Evolutionary conservation across 2,113 vertebrate genomes (phyloP), one percentile per base, ranked within the genome.

Genomic region (Chionomys nivalis): DNA sequence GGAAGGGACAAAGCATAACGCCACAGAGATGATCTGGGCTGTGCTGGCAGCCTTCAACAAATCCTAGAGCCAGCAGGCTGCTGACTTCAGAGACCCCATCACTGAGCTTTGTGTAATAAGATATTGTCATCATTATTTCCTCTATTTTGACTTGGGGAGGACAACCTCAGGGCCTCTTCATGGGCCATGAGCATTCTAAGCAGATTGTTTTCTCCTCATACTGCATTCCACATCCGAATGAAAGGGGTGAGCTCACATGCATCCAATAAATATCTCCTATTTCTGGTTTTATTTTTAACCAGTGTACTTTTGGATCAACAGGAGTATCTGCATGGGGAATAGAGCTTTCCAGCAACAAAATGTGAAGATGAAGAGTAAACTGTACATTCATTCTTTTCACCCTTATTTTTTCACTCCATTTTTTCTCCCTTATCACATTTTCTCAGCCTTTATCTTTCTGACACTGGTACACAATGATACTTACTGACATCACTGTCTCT

Each of bases 31-130:
- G 98, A 99, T 99, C 97, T 99, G 99, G 99, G 99, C 99, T 0
- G 98, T 99, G 3, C 89, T 99, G 98, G 99, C 99, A 0, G 99
- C 99, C 33, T 99, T 99, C 90, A 99, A 99, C 89, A 99, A 98
- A 96, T 98, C 98, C 91, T 99, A 98, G 96, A 82, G 87, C 89
- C 81, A 14, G 82, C 58, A 76, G 73, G 39, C 85, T 87, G 77
- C 12, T 93, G 94, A 94, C 96, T 86, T 90, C 79, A 83, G 81
- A 96, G 61, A 95, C 86, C 87, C 70, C 72, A 24, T 90, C 93
- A 44, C 88, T 83, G 93, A 90, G 52, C 77, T 95, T 89, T 70
- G n/a, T 93, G 93, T 94, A 81, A 90, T 86, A 77, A 96, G 81
- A 92, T 93, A 33, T 85, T 93, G 94, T 92, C 90, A 55, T 93